These are phyloP conservation scores for Oncorhynchus kisutch DNA, from an alignment of 2,113 vertebrate genomes.

Conservation along the genomic window DNA sequence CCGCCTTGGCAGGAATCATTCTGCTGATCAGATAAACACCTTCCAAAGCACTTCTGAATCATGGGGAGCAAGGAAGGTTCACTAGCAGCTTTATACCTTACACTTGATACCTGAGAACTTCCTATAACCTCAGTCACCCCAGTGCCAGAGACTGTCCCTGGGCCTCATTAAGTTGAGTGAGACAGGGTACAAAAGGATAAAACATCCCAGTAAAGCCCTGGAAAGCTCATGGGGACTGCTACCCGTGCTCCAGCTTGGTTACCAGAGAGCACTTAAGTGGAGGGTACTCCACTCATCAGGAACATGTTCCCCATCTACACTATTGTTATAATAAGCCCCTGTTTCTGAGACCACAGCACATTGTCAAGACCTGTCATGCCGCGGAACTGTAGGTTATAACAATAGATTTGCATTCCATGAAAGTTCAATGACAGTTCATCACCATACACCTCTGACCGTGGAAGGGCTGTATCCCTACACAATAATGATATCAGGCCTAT, in stretches of 20 bases:
- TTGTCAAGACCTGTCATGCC: background rate
- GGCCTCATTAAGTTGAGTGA: slow-evolving; percentile 19
- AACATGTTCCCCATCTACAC: background rate
- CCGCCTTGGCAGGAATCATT: slow-evolving; percentile 10
- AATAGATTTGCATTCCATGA: slow-evolving; percentile 17
- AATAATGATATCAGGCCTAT: background rate
- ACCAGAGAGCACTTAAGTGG: background rate
- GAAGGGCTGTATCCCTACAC: slow-evolving; percentile 3
- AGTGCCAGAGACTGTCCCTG: slow-evolving; percentile 1
- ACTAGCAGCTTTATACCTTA: slow-evolving; percentile 15
- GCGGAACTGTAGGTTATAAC: background rate
- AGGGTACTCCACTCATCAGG: background rate
- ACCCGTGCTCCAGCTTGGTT: background rate
- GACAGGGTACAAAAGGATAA: slow-evolving; percentile 18
- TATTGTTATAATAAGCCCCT: background rate
- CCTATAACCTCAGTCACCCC: slow-evolving; percentile 29
- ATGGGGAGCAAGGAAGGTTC: slow-evolving; percentile 19
- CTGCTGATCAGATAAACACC: slow-evolving; percentile 16
- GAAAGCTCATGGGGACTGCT: background rate
- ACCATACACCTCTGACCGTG: slow-evolving; percentile 17
- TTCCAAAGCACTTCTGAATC: slow-evolving; percentile 22
- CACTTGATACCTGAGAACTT: slow-evolving; percentile 15
- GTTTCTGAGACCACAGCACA: background rate
- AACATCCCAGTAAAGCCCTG: slow-evolving; percentile 4
- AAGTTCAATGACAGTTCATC: slow-evolving; percentile 10